Conservation (phyloP, 1,140 invertebrate species). For the Drosophila repleta region DNA sequence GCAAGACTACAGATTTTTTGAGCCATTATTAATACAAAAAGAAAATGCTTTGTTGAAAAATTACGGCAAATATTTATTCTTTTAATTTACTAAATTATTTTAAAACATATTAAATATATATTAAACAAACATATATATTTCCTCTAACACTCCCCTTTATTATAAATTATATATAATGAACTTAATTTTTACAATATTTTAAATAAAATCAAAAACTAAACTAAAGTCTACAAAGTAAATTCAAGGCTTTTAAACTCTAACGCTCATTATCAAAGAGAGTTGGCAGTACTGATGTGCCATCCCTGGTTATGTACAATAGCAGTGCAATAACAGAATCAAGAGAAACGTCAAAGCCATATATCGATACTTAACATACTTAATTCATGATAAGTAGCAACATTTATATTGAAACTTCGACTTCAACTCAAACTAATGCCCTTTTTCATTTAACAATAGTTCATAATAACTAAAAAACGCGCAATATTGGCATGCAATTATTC, state of each 20-base stretch:
- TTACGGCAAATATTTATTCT: not conserved
- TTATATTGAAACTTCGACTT: not conserved
- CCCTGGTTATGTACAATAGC: not conserved
- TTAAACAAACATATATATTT: too few species aligned
- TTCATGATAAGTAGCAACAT: not conserved
- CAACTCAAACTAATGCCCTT: not conserved
- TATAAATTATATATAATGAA: too few species aligned
- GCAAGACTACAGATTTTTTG: constrained; percentile 15
- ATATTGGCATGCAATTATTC: not conserved
- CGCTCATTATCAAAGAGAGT: not conserved
- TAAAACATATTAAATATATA: too few species aligned
- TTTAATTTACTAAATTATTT: not conserved
- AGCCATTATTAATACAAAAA: not conserved
- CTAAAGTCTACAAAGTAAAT: too few species aligned
- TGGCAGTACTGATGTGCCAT: not conserved
- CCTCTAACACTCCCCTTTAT: too few species aligned
- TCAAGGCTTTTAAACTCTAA: too few species aligned
- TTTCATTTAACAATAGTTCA: not conserved
- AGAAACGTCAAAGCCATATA: not conserved
- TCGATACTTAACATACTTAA: not conserved
- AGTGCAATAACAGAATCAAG: not conserved
- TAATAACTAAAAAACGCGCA: not conserved
- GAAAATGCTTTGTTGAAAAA: not conserved
- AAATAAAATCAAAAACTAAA: too few species aligned
- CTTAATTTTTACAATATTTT: too few species aligned